phyloP scores from a whole-genome alignment of 2,888 invertebrate species.

The Himalopsyche japonica region DNA sequence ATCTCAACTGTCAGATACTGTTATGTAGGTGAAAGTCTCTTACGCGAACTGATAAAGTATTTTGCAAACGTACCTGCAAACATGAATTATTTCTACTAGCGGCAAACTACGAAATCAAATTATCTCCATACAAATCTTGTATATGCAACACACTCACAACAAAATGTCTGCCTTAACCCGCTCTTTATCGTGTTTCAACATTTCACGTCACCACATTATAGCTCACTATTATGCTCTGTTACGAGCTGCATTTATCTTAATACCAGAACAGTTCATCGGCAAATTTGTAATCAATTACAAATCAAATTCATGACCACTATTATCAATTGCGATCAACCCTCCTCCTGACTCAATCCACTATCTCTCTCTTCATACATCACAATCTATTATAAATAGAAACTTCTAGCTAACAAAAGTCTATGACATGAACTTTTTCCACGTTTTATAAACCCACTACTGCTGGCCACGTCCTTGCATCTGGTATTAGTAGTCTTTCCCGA shows the following conservation, averaged over 20 bases:
- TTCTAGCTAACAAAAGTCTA: too few relatives aligned
- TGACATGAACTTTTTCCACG: too few relatives aligned
- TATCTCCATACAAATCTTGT: background rate
- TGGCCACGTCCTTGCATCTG: too few relatives aligned
- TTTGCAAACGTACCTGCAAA: background rate
- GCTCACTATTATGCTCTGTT: slow-evolving; percentile 5
- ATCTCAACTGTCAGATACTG: too few relatives aligned
- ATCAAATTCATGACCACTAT: too few relatives aligned
- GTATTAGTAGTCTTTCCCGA: too few relatives aligned
- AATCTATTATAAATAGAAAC: too few relatives aligned
- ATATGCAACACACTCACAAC: background rate
- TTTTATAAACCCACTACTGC: too few relatives aligned
- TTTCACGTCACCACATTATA: background rate
- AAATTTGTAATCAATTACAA: background rate
- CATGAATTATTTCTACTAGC: background rate
- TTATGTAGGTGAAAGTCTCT: too few relatives aligned
- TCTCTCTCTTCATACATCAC: too few relatives aligned
- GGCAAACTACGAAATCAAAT: background rate
- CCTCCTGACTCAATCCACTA: too few relatives aligned
- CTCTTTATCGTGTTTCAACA: background rate
- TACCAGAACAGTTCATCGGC: background rate
- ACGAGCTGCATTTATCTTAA: background rate
- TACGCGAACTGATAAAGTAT: background rate
- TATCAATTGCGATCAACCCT: too few relatives aligned
- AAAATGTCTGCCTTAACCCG: background rate